Conservation (phyloP, 1,140 invertebrate genomes). For the Drosophila willistoni region DNA sequence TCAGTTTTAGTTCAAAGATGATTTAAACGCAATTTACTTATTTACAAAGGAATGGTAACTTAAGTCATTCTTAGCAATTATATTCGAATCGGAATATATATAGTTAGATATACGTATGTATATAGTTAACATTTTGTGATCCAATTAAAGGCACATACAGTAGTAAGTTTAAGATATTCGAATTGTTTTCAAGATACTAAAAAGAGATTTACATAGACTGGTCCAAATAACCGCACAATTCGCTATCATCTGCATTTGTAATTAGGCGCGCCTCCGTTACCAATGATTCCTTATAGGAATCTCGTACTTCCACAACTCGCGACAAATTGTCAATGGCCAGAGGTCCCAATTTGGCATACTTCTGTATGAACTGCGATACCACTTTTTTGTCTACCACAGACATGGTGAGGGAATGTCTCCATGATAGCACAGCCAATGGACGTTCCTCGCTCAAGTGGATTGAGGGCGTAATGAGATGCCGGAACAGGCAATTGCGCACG, state of each 20-base stretch:
- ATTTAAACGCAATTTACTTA: not conserved
- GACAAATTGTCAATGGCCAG: slow-evolving; percentile 63
- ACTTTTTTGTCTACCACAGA: slow-evolving; percentile 86
- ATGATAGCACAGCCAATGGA: slow-evolving; percentile 90
- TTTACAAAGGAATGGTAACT: not conserved
- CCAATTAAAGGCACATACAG: not conserved
- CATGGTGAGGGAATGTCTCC: slow-evolving; percentile 91
- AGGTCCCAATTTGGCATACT: slow-evolving; percentile 87
- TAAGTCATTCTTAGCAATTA: not conserved
- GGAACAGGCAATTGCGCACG: slow-evolving; percentile 88
- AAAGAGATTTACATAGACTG: slow-evolving; percentile 47
- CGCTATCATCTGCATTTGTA: slow-evolving; percentile 84
- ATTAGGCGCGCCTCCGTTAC: slow-evolving; percentile 85
- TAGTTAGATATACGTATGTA: slow-evolving; percentile 1
- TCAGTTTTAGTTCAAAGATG: not conserved
- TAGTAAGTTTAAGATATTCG: not conserved
- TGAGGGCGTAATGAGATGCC: slow-evolving; percentile 92
- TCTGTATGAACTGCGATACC: slow-evolving; percentile 87
- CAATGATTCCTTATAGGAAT: slow-evolving; percentile 85
- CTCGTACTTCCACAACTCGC: slow-evolving; percentile 87
- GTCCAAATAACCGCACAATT: slow-evolving; percentile 84
- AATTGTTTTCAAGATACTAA: not conserved
- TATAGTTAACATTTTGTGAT: slow-evolving; percentile 14
- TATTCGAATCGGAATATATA: slow-evolving; percentile 1
- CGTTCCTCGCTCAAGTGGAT: slow-evolving; percentile 85